A percentile compares a stretch with the other conserved stretches of the same genome.
These are phyloP conservation scores for Liolophura sinensis DNA, from an alignment of 1,140 invertebrate species.

Conservation along the genomic window DNA sequence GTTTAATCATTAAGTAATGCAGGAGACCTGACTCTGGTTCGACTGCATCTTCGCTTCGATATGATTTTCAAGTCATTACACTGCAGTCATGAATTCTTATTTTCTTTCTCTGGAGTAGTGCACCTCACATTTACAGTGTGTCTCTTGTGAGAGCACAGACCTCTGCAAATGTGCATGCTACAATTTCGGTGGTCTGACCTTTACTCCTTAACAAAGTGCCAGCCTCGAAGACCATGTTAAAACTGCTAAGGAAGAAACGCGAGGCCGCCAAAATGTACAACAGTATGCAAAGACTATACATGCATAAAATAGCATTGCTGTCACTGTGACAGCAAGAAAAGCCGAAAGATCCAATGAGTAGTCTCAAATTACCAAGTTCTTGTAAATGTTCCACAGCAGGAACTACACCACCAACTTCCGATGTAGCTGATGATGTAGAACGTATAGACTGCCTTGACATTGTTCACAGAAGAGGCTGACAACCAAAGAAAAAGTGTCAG, in stretches of 20 bases:
- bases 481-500: background rate
- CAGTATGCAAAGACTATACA: background rate
- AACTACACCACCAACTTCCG: slow-evolving; percentile 35
- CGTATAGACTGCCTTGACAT: slow-evolving; percentile 17
- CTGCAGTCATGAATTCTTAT: too few species aligned
- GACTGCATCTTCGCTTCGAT: too few species aligned
- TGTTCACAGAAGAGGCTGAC: slow-evolving; percentile 4
- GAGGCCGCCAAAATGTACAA: background rate
- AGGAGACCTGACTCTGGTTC: too few species aligned
- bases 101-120: too few species aligned
- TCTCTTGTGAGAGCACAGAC: too few species aligned
- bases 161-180: too few species aligned
- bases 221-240: background rate
- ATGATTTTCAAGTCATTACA: too few species aligned
- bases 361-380: slow-evolving; percentile 35
- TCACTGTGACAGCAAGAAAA: background rate
- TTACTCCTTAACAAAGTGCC: background rate
- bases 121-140: too few species aligned
- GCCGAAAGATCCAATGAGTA: background rate
- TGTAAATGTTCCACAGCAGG: slow-evolving; percentile 37
- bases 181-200: too few species aligned
- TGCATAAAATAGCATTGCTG: background rate
- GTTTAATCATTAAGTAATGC: too few species aligned
- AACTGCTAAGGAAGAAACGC: background rate
- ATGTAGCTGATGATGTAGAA: slow-evolving; percentile 27